Evolutionary conservation across 2,888 invertebrate genomes (phyloP), one percentile per base, ranked within the genome.

Genomic region (Synergus itoensis): DNA sequence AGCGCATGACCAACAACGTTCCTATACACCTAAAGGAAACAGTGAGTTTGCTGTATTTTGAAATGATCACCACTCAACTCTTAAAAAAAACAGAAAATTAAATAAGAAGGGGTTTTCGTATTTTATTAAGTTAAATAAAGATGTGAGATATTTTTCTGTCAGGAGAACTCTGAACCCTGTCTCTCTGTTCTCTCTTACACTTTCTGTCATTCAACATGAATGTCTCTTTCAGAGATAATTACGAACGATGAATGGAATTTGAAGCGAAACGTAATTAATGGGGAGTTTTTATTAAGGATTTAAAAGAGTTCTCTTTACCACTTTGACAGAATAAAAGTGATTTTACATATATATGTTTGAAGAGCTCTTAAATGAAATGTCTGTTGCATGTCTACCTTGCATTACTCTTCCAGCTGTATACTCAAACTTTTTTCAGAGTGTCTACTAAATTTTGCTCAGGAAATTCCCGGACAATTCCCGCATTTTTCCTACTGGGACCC

Each of bases 291-390:
- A 43, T n/a, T 18, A 41, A 65, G 41, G 41, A 41, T 65, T 41
- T 18, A 43, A 18, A 41, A 18, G 65, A 41, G 41, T 16, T 48
- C n/a, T n/a, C 53, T 73, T 73, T 57, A 40, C 53, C 36, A 73
- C 36, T 57, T 57, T 18, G 28, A 4, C 48, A 73, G 73, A 73
- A 73, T 57, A 57, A 36, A 73, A 53, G 48, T 53, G 48, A 73
- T 73, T 73, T 73, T 36, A 73, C 73, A 53, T 36, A 45, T 11
- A 69, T 11, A 69, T 45, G 16, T n/a, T 73, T 53, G 40, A 57
- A 48, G 73, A 73, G 73, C 53, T 53, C 53, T 73, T 73, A 57
- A 73, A 53, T 40, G 48, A 53, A 73, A 73, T 53, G 73, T 73
- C 73, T 73, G 53, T 53, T 73, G 53, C 73, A 73, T 57, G 73